Base-by-base conservation (phyloP, 1,140 invertebrate genomes). In the Magallana angulata region DNA sequence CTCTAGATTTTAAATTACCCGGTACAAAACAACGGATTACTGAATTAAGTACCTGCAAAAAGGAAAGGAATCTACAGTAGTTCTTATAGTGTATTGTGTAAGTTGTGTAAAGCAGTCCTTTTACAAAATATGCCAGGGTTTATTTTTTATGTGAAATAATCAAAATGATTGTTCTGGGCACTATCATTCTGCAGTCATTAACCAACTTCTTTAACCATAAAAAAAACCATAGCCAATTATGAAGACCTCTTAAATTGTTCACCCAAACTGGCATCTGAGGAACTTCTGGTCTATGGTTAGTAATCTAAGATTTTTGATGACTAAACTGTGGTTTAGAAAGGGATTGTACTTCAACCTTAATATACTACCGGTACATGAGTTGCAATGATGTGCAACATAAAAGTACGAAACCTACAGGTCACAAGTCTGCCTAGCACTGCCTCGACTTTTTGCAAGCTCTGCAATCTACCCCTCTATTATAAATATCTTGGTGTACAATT, bases 261-360 rank as follows among this genome's bases (percentile, higher is more conserved):
- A 48, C 36, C 36, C 36, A 62, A 6, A 7, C 12, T 64, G 60
- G 60, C 60, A 64, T 64, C 60, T 64, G 60, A 48, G 36, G 36
- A 48, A 48, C 36, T 1, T n/a, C 18, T 64, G 18, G 2, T n/a
- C 12, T 16, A 64, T n/a, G 18, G 60, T 64, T 64, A n/a, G 60
- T 64, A 64, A 64, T 64, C 18, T 64, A 18, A 64, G 60, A 7
- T 30, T 76, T 76, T 24, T 62, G 12, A 48, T 8, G 36, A 30
- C 8, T 11, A 76, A 76, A 30, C 24, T 76, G 68, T 76, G 68
- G 68, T 76, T 76, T 30, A 4, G 12, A 76, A 8, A 9, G 24
- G 68, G 68, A 24, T 76, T 76, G 68, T 76, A 76, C 68, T 36
- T 24, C 3, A 76, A 76, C 24, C 68, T 76, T 8, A 36, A 76